These are phyloP conservation scores for Muscicapa adusta DNA, from an alignment of 2,113 vertebrate species.

Conservation along the genomic window DNA sequence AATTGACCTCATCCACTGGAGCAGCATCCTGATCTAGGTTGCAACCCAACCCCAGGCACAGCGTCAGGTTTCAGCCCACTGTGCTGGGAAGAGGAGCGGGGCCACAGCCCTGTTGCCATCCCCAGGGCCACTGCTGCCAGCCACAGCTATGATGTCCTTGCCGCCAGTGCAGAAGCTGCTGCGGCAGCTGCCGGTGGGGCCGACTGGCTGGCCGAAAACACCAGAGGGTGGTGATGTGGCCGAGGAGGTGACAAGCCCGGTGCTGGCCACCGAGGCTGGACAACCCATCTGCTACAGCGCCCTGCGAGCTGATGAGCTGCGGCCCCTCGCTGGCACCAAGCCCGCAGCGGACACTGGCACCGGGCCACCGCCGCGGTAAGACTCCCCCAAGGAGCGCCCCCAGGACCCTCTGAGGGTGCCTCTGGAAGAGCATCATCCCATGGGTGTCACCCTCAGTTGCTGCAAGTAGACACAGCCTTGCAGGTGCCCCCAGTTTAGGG, in stretches of 20 bases:
- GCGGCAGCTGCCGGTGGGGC: conserved; percentile 78
- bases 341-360: conserved; percentile 47
- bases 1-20: background rate
- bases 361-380: conserved; percentile 82
- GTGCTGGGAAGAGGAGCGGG: background rate
- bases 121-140: background rate
- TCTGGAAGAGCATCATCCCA: accelerated
- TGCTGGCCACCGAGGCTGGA: conserved; percentile 76
- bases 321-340: conserved; percentile 70
- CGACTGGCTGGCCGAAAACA: conserved; percentile 69
- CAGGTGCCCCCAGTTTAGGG: background rate
- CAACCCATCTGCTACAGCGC: conserved; percentile 87
- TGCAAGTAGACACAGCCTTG: background rate
- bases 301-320: conserved; percentile 84
- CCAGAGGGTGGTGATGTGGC: background rate
- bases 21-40: accelerated
- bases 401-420: background rate
- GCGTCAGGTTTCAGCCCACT: conserved; percentile 5
- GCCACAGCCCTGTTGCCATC: background rate
- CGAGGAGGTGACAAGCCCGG: conserved; percentile 84
- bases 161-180: conserved; percentile 84
- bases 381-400: background rate
- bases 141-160: conserved; percentile 54
- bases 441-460: background rate
- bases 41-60: background rate